Base-by-base conservation (phyloP, 2,113 vertebrate genomes). In the Rhagologus leucostigma region DNA sequence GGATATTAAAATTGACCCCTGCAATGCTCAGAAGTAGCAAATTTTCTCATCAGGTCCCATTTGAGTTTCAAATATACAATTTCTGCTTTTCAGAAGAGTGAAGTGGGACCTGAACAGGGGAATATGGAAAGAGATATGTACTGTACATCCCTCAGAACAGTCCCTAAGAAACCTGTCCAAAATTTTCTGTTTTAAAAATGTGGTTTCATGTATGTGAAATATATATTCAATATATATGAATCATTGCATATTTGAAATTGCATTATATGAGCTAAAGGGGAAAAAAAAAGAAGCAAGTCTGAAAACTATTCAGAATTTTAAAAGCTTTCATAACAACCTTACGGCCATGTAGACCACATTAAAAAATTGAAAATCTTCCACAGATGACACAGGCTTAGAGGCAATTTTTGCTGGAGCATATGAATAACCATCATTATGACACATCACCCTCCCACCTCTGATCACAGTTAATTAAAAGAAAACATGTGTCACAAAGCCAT, bases 61-160 rank as follows among this genome's bases (percentile, higher is more conserved):
- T 67, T 96, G 86, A 87, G 94, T 98, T 96, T 97, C 91, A 97
- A 97, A 95, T 71, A 92, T 90, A 95, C 55, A 77, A 94, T 89
- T 77, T 24, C 18, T 52, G 39, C 86, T 94, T 84, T 96, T 92
- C 79, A 93, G 79, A 89, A 86, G 73, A 96, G 84, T 42, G 89
- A 82, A 96, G 42, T 68, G 37, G 82, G 50, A 95, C 80, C 37
- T 87, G 70, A 67, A 63, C 41, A 74, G 69, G 56, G 35, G 21
- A 52, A 57, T 95, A 65, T 13, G 71, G 62, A 87, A 93, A 94
- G 23, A 90, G 42, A 89, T 59, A 85, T 3, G 16, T 29, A 90
- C 52, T 60, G 46, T 57, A 95, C 41, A 59, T 33, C 16, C 42
- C 52, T 52, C 77, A 53, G 68, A 96, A 69, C 27, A 50, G 52